These are phyloP conservation scores for Tridacna gigas DNA, from an alignment of 2,888 invertebrate species.

Conservation along the genomic window DNA sequence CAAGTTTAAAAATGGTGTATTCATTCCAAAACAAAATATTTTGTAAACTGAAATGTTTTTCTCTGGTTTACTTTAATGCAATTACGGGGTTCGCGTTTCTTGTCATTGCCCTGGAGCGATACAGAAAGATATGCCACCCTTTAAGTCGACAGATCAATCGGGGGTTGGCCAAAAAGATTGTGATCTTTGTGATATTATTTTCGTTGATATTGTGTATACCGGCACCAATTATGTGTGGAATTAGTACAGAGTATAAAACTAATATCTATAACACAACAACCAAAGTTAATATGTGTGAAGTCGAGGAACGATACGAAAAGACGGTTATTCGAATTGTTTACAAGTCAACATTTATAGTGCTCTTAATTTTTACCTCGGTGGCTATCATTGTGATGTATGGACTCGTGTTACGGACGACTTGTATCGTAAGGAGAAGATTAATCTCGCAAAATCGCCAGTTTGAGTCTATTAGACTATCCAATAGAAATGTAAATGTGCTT, in stretches of 20 bases:
- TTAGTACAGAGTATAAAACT: conserved; percentile 23
- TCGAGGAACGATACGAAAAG: conserved; percentile 42
- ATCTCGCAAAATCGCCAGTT: not conserved
- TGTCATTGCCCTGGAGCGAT: conserved; percentile 55
- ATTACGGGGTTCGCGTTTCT: conserved; percentile 38
- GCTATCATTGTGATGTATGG: conserved; percentile 52
- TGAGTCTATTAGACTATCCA: conserved; percentile 5
- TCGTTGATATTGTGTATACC: conserved; percentile 40
- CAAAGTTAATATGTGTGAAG: conserved; percentile 46
- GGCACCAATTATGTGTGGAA: conserved; percentile 55
- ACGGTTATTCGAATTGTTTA: conserved; percentile 40
- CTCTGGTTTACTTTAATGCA: conserved; percentile 39
- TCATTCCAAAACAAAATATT: conserved; percentile 27
- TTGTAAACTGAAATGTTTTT: conserved; percentile 62
- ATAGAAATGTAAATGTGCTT: conserved; percentile 12
- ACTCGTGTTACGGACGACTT: conserved; percentile 42
- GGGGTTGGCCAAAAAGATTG: conserved; percentile 42
- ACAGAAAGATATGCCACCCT: conserved; percentile 55
- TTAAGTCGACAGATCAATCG: conserved; percentile 54
- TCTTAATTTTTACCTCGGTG: conserved; percentile 27
- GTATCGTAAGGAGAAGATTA: conserved; percentile 27
- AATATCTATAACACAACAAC: conserved; percentile 40
- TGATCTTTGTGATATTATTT: conserved; percentile 26
- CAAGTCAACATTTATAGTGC: conserved; percentile 30
- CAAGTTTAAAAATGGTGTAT: conserved; percentile 40